Conservation (phyloP, 2,888 invertebrate genomes). For the Orthosia gracilis region DNA sequence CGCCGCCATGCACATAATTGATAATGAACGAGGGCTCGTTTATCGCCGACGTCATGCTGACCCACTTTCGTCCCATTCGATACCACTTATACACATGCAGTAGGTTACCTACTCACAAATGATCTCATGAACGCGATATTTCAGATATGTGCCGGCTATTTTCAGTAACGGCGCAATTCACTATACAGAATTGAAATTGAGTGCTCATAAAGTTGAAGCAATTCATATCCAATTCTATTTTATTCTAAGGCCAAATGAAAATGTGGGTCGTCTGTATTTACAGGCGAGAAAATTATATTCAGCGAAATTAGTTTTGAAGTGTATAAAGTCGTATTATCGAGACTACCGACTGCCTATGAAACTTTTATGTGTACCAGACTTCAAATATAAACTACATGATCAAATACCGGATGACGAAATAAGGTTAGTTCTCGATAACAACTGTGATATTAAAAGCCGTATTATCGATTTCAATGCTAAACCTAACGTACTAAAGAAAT, state of each 20-base stretch:
- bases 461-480: constrained; percentile 75
- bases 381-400: constrained; percentile 40
- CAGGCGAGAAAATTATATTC: constrained; percentile 42
- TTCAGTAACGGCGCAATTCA: constrained; percentile 70
- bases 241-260: constrained; percentile 71
- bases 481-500: constrained; percentile 73
- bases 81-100: constrained; percentile 80
- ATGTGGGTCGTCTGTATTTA: constrained; percentile 67
- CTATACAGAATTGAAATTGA: constrained; percentile 71
- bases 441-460: constrained; percentile 55
- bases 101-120: constrained; percentile 69
- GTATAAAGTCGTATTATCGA: constrained; percentile 26
- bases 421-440: constrained; percentile 60
- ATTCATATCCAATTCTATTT: constrained; percentile 72
- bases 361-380: constrained; percentile 29
- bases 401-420: constrained; percentile 54
- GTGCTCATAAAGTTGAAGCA: constrained; percentile 69
- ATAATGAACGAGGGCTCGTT: constrained; percentile 88
- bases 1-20: constrained; percentile 78
- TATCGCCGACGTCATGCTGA: constrained; percentile 89
- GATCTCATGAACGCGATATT: constrained; percentile 79
- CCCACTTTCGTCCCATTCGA: constrained; percentile 87
- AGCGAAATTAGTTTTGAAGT: constrained; percentile 37
- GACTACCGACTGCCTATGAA: constrained; percentile 30
- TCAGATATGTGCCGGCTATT: constrained; percentile 75